Evolutionary conservation across 2,113 vertebrate genomes (phyloP).

Genomic region (Erythrolamprus reginae): DNA sequence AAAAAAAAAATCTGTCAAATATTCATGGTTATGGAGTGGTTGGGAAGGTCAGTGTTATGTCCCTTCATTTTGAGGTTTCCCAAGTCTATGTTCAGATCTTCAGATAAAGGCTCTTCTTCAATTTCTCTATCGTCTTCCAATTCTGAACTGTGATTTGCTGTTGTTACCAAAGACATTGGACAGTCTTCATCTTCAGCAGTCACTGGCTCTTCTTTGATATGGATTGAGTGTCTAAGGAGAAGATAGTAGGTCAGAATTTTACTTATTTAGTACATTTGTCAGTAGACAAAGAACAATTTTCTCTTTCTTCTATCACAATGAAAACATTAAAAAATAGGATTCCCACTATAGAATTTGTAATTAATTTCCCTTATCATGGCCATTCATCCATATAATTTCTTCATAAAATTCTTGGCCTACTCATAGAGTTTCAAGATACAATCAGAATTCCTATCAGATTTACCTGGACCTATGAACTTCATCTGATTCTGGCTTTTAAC

Average conservation of each 20-base stretch:
- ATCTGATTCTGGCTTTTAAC: not conserved
- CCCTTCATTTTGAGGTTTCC: constrained; percentile 77
- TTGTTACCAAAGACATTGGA: constrained; percentile 98
- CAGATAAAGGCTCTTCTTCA: constrained; percentile 98
- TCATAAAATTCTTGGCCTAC: not conserved
- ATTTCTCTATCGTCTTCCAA: constrained; percentile 97
- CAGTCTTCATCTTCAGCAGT: constrained; percentile 98
- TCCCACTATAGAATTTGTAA: not conserved
- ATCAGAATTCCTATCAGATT: not conserved
- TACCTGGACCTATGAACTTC: not conserved
- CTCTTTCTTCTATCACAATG: not conserved
- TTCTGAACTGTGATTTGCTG: constrained; percentile 98
- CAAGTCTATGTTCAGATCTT: constrained; percentile 85
- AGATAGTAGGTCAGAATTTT: constrained; percentile 2
- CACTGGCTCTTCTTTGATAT: constrained; percentile 97
- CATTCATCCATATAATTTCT: not conserved
- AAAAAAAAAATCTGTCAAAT: constrained; percentile 91
- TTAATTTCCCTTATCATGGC: not conserved
- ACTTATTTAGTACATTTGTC: not conserved
- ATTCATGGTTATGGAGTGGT: constrained; percentile 88
- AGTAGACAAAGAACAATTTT: not conserved
- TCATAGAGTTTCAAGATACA: not conserved
- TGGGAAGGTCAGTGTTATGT: constrained; percentile 84
- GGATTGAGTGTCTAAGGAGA: constrained; percentile 85
- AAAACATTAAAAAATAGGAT: not conserved